Conservation (phyloP, 2,113 vertebrate species). For the Toxotes chatareus region DNA sequence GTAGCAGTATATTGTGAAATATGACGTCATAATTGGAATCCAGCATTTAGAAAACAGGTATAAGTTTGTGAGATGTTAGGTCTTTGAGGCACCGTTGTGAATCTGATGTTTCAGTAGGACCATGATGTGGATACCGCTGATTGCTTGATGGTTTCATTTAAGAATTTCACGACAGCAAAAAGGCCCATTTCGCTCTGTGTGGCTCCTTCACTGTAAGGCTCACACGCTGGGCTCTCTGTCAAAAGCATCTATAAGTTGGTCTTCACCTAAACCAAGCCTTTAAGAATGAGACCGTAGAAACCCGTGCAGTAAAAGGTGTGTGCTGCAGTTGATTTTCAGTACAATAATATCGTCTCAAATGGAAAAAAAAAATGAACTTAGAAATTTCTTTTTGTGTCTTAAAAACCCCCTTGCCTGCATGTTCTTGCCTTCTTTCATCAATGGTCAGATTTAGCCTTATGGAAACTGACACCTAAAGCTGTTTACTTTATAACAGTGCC, state of each 20-base stretch:
- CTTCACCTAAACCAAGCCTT: not conserved
- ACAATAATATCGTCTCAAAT: not conserved
- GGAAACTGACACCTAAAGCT: slow-evolving; percentile 29
- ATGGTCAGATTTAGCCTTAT: slow-evolving; percentile 56
- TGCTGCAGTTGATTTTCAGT: slow-evolving; percentile 18
- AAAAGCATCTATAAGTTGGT: not conserved
- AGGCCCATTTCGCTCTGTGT: not conserved
- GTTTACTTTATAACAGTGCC: slow-evolving; percentile 69
- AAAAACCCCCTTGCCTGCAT: slow-evolving; percentile 61
- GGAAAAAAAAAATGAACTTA: not conserved
- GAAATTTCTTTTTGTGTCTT: slow-evolving; percentile 54
- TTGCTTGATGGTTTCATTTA: not conserved
- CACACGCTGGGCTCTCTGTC: not conserved
- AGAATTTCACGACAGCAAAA: not conserved
- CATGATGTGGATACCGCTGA: slow-evolving; percentile 7
- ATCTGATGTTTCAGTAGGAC: not conserved
- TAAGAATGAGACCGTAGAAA: not conserved
- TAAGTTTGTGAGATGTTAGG: not conserved
- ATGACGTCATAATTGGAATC: not conserved
- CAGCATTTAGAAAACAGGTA: not conserved
- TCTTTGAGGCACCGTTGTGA: not conserved
- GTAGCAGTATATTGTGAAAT: slow-evolving; percentile 14
- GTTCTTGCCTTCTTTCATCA: slow-evolving; percentile 59
- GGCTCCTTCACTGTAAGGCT: not conserved
- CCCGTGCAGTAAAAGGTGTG: slow-evolving; percentile 13